These are phyloP conservation scores for Gopherus evgoodei DNA, from an alignment of 2,113 vertebrate genomes.

Conservation along the genomic window DNA sequence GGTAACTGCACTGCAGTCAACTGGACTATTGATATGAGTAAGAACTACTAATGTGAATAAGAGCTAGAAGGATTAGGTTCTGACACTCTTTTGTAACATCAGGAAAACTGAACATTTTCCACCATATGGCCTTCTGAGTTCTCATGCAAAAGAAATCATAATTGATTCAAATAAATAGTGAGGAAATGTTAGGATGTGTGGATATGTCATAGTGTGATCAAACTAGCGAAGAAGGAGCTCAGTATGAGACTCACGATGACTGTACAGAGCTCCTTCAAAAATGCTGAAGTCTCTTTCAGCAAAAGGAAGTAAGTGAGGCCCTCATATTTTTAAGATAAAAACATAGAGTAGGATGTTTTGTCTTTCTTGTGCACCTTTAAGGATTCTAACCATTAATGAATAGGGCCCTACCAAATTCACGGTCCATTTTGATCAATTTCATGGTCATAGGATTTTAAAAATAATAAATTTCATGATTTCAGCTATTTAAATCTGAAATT, in stretches of 20 bases:
- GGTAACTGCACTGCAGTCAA: not conserved
- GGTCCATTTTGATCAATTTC: too few relatives aligned
- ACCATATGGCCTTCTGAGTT: not conserved
- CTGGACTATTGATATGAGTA: not conserved
- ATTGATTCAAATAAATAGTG: not conserved
- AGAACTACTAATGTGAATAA: not conserved
- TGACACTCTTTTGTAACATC: not conserved
- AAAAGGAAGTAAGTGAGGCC: not conserved
- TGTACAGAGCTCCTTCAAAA: not conserved
- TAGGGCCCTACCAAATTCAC: too few relatives aligned
- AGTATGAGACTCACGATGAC: not conserved
- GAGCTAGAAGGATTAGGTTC: not conserved
- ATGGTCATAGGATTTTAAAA: too few relatives aligned
- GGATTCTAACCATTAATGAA: not conserved
- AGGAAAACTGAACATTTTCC: not conserved
- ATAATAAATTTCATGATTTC: too few relatives aligned
- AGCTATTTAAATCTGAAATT: too few relatives aligned
- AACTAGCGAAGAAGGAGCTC: not conserved
- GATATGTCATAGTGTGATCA: not conserved
- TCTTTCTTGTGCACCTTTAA: not conserved
- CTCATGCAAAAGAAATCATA: not conserved
- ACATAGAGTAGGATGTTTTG: not conserved
- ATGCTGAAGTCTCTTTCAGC: not conserved
- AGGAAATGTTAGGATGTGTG: rapidly evolving
- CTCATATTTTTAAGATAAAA: not conserved